phyloP scores from a whole-genome alignment of 2,888 invertebrate genomes.

The Aporophyla lueneburgensis region DNA sequence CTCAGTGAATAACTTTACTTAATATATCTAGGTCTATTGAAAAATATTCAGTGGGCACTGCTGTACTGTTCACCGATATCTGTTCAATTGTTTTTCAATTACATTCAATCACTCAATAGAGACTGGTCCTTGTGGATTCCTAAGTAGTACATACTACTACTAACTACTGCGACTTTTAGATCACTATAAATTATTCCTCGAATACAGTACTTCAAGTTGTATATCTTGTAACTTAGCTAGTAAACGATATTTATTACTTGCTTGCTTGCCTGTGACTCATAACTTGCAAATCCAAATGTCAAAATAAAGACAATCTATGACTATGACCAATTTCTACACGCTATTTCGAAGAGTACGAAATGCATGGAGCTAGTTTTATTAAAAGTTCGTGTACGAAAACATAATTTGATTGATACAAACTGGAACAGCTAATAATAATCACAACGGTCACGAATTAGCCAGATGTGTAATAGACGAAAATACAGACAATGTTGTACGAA shows the following conservation, averaged over 20 bases:
- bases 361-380: slow-evolving; percentile 28
- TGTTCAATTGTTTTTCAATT: slow-evolving; percentile 52
- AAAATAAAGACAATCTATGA: slow-evolving; percentile 32
- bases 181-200: slow-evolving; percentile 19
- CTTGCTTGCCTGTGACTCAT: slow-evolving; percentile 8
- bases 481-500: slow-evolving; percentile 42
- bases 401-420: slow-evolving; percentile 47
- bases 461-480: slow-evolving; percentile 52
- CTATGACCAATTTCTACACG: slow-evolving; percentile 33
- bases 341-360: slow-evolving; percentile 14
- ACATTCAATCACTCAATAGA: slow-evolving; percentile 39
- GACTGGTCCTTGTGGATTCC: slow-evolving; percentile 23
- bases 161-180: slow-evolving; percentile 23
- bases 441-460: slow-evolving; percentile 51
- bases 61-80: slow-evolving; percentile 5
- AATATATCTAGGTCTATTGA: not conserved
- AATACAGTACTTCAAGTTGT: slow-evolving; percentile 19
- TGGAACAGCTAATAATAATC: slow-evolving; percentile 51
- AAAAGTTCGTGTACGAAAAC: slow-evolving; percentile 34
- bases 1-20: not conserved
- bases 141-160: slow-evolving; percentile 17
- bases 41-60: slow-evolving; percentile 6
- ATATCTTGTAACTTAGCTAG: slow-evolving; percentile 10
- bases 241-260: slow-evolving; percentile 23
- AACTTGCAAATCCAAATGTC: slow-evolving; percentile 17